Conservation (phyloP, 2,797 vertebrate species). For the Sebastes flavidus region DNA sequence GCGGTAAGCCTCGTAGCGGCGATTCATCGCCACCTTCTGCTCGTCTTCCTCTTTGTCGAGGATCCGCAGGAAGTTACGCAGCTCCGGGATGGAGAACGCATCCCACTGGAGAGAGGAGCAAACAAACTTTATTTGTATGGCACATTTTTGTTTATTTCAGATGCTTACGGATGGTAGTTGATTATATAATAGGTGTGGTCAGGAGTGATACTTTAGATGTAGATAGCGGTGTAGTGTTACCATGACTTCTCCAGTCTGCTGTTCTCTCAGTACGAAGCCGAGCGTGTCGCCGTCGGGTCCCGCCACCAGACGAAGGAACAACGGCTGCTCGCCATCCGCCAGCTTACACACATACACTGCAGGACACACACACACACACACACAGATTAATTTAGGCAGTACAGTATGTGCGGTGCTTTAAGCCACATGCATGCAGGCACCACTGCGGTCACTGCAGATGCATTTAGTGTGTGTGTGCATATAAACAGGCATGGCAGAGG, state of each 20-base stretch:
- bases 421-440: conserved; percentile 24
- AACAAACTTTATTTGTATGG: neutral
- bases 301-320: conserved; percentile 92
- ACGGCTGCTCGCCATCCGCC: conserved; percentile 90
- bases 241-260: conserved; percentile 96
- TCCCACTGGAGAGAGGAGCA: conserved; percentile 87
- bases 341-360: conserved; percentile 95
- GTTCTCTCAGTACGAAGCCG: conserved; percentile 94
- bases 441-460: conserved; percentile 7
- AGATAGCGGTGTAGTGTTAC: conserved; percentile 48
- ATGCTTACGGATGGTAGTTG: fast-evolving
- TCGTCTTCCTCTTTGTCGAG: conserved; percentile 95
- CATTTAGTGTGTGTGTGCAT: neutral
- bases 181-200: neutral
- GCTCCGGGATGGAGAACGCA: conserved; percentile 95
- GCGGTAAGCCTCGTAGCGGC: conserved; percentile 87
- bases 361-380: conserved; percentile 65
- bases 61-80: conserved; percentile 95
- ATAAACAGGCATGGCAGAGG: conserved; percentile 22
- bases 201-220: neutral
- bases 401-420: neutral
- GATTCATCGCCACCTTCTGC: conserved; percentile 84
- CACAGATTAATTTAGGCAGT: conserved; percentile 3
- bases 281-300: conserved; percentile 90
- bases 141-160: neutral